phyloP scores from a whole-genome alignment of 2,888 invertebrate genomes.

The Heliothis peltigera region DNA sequence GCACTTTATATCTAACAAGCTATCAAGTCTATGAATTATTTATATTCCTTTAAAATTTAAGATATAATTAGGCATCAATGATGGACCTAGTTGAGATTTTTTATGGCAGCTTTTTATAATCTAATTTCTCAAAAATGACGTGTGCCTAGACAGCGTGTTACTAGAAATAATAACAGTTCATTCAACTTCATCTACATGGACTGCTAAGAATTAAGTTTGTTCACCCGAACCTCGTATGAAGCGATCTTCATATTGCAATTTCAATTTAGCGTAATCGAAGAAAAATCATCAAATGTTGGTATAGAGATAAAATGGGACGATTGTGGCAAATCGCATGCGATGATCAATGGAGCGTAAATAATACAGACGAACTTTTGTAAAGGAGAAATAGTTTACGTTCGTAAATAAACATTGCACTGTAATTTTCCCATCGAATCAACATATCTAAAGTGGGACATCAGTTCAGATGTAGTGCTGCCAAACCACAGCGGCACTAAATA shows the following conservation, averaged over 20 bases:
- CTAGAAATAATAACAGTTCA: conserved; percentile 59
- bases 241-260: conserved; percentile 20
- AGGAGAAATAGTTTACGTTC: background rate
- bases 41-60: conserved; percentile 35
- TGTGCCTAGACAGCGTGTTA: conserved; percentile 42
- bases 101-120: conserved; percentile 45
- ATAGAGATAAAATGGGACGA: background rate
- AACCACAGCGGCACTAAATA: conserved; percentile 72
- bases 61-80: conserved; percentile 40
- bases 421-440: conserved; percentile 54
- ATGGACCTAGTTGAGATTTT: conserved; percentile 45
- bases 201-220: conserved; percentile 50
- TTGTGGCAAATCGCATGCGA: conserved; percentile 7
- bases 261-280: conserved; percentile 9
- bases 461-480: conserved; percentile 48
- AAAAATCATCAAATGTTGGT: background rate
- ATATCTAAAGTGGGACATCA: conserved; percentile 52
- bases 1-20: conserved; percentile 13
- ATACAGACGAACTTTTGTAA: conserved; percentile 12
- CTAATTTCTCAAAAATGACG: conserved; percentile 44
- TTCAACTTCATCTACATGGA: conserved; percentile 56
- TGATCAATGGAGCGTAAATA: conserved; percentile 3
- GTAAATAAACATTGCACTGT: conserved; percentile 35
- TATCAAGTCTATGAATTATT: conserved; percentile 45
- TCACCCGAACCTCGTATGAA: conserved; percentile 40